Percentiles rank a stretch among this genome's conserved stretches.
Conservation (phyloP, 2,888 invertebrate genomes). For the Bombylius major region DNA sequence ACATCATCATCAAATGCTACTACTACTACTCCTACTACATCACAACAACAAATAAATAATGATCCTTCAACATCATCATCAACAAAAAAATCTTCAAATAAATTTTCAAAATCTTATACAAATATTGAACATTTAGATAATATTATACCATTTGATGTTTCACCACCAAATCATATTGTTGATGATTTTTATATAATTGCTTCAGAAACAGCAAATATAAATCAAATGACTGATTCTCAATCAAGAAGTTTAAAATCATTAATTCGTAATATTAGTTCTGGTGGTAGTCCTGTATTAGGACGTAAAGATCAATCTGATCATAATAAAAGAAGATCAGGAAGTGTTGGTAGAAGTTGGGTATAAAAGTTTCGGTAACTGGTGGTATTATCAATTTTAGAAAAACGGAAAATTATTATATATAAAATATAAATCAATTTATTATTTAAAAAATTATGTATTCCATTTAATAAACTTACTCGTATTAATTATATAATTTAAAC, state of each 20-base stretch:
- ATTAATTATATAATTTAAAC: too few relatives aligned
- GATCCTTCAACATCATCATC: slow-evolving; percentile 4
- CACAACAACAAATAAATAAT: not conserved
- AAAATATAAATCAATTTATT: not conserved
- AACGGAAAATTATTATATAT: too few relatives aligned
- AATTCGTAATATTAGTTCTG: slow-evolving; percentile 66
- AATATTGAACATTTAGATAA: slow-evolving; percentile 42
- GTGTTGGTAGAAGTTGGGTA: slow-evolving; percentile 34
- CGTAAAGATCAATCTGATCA: slow-evolving; percentile 42
- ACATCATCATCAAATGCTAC: slow-evolving; percentile 11
- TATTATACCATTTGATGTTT: slow-evolving; percentile 51
- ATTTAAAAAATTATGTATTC: too few relatives aligned
- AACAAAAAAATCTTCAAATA: not conserved
- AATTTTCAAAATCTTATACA: not conserved
- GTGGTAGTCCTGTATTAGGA: slow-evolving; percentile 67
- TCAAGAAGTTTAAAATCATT: slow-evolving; percentile 65
- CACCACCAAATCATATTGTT: slow-evolving; percentile 66
- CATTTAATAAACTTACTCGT: too few relatives aligned
- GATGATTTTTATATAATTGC: slow-evolving; percentile 89
- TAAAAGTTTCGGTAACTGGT: slow-evolving; percentile 15
- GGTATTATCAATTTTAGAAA: not conserved
- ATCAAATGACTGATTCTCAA: slow-evolving; percentile 41
- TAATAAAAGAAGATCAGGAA: slow-evolving; percentile 33
- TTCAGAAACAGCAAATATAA: slow-evolving; percentile 46
- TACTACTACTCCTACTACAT: slow-evolving; percentile 1